These are phyloP conservation scores for Agrilus mali DNA, from an alignment of 2,888 invertebrate genomes.

Conservation along the genomic window DNA sequence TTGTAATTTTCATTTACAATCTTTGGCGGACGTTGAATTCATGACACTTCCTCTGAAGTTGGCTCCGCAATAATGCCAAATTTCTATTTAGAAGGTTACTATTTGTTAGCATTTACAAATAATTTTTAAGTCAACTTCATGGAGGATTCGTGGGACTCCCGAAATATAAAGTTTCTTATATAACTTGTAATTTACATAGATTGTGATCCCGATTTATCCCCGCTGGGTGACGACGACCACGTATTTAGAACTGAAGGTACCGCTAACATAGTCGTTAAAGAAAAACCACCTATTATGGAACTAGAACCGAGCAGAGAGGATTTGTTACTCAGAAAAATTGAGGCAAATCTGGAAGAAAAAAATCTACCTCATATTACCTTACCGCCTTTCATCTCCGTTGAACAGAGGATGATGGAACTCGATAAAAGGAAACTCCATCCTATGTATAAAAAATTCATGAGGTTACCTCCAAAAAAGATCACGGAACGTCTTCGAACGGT, in stretches of 20 bases:
- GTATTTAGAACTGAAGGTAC: constrained; percentile 25
- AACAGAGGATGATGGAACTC: constrained; percentile 23
- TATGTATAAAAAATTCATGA: constrained; percentile 19
- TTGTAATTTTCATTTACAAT: too few relatives aligned
- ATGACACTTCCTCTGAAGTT: too few relatives aligned
- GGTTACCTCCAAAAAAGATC: not conserved
- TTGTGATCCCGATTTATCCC: constrained; percentile 19
- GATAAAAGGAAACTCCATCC: constrained; percentile 26
- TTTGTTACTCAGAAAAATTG: constrained; percentile 20
- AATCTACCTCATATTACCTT: constrained; percentile 22
- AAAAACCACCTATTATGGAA: constrained; percentile 10
- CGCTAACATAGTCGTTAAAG: constrained; percentile 26
- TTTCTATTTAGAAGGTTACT: too few relatives aligned
- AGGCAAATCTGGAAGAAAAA: constrained; percentile 22
- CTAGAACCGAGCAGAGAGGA: constrained; percentile 16
- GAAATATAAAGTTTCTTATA: too few relatives aligned
- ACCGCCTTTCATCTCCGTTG: constrained; percentile 22
- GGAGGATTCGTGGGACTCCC: too few relatives aligned
- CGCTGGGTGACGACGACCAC: constrained; percentile 22
- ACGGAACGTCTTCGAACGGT: too few relatives aligned
- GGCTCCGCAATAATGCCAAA: too few relatives aligned
- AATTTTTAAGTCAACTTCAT: too few relatives aligned
- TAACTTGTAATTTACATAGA: too few relatives aligned
- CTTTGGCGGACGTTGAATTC: too few relatives aligned
- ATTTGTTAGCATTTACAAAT: too few relatives aligned